Evolutionary conservation across 2,888 invertebrate species (phyloP).

Genomic region (Dasysyrphus albostriatus): DNA sequence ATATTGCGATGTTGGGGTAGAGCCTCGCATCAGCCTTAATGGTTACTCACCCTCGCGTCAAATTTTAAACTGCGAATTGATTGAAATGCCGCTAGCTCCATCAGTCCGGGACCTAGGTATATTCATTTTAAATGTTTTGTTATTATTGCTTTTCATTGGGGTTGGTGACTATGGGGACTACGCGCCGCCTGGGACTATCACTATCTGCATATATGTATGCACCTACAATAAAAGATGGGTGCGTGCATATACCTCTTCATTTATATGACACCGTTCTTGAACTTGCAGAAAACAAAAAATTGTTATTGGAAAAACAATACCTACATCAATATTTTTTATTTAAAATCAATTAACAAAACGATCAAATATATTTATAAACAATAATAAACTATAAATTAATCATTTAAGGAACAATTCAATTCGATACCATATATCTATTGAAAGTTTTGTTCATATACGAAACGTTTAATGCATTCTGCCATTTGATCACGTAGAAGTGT

Average conservation of each 20-base stretch:
- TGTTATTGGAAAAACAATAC: slow-evolving; percentile 16
- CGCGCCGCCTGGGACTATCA: not conserved
- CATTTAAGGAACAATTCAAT: slow-evolving; percentile 26
- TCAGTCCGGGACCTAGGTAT: not conserved
- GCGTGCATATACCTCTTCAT: not conserved
- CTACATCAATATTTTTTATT: not conserved
- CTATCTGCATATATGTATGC: slow-evolving; percentile 12
- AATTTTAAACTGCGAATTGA: slow-evolving; percentile 12
- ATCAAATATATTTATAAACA: not conserved
- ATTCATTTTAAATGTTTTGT: slow-evolving; percentile 8
- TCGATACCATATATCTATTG: not conserved
- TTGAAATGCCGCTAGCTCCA: slow-evolving; percentile 15
- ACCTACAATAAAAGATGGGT: slow-evolving; percentile 27
- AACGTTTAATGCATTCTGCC: not conserved
- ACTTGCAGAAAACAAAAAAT: slow-evolving; percentile 48
- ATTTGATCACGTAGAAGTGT: slow-evolving; percentile 19
- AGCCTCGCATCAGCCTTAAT: slow-evolving; percentile 19
- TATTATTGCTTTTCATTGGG: slow-evolving; percentile 9
- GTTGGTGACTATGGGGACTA: not conserved
- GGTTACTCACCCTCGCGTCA: slow-evolving; percentile 46
- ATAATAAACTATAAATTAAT: slow-evolving; percentile 15
- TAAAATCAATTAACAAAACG: slow-evolving; percentile 29
- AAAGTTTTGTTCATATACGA: not conserved
- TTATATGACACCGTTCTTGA: slow-evolving; percentile 33
- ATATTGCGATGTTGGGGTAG: slow-evolving; percentile 46